A percentile compares a stretch with the other conserved stretches of the same genome.
phyloP scores from a whole-genome alignment of 2,888 invertebrate genomes.

The Eilema depressum region DNA sequence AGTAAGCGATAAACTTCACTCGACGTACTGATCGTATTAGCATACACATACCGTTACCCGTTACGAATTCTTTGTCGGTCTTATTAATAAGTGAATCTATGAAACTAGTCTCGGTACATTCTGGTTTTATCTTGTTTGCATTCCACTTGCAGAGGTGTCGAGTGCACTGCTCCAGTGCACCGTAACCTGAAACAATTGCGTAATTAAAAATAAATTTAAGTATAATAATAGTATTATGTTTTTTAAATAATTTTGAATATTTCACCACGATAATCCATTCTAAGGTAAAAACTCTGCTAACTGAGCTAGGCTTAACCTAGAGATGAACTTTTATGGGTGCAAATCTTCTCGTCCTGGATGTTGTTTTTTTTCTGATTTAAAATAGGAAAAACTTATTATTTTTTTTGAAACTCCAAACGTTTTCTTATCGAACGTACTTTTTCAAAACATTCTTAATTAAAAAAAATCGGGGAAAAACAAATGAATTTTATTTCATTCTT shows the following conservation, averaged over 20 bases:
- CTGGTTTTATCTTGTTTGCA: conserved; percentile 48
- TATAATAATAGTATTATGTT: too few relatives aligned
- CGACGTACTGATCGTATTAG: conserved; percentile 60
- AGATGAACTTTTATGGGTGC: neutral
- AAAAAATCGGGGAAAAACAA: neutral
- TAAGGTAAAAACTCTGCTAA: too few relatives aligned
- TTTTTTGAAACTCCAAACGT: neutral
- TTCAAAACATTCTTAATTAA: neutral
- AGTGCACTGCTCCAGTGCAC: conserved; percentile 64
- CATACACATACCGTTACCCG: conserved; percentile 73
- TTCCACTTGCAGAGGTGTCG: conserved; percentile 39
- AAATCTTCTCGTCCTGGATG: neutral
- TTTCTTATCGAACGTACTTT: neutral
- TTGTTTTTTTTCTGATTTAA: too few relatives aligned
- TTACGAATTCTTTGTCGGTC: conserved; percentile 79
- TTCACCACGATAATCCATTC: too few relatives aligned
- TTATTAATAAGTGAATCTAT: conserved; percentile 81
- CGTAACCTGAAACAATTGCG: conserved; percentile 65
- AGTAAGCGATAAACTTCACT: conserved; percentile 40
- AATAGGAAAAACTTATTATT: too few relatives aligned
- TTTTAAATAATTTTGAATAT: too few relatives aligned
- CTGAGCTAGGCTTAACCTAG: too few relatives aligned
- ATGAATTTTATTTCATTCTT: neutral
- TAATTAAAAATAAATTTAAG: conserved; percentile 49
- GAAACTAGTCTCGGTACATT: conserved; percentile 64